Conservation (phyloP, 1,140 invertebrate species). For the Nephila pilipes region DNA sequence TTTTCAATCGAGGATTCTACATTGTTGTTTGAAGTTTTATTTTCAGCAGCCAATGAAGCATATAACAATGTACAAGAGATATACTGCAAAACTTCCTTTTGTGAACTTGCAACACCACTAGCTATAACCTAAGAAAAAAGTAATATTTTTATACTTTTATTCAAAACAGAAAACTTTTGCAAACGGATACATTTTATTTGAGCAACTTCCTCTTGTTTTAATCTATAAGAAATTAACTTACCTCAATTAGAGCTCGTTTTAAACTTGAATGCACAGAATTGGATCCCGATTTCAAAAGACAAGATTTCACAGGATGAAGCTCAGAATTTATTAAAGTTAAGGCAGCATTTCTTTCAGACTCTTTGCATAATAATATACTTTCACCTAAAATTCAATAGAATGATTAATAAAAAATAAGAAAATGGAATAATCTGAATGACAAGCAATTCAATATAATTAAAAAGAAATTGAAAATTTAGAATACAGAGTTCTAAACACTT, state of each 20-base stretch:
- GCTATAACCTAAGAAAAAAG: conserved; percentile 88
- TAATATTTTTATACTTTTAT: neutral
- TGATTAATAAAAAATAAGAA: neutral
- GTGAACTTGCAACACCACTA: conserved; percentile 89
- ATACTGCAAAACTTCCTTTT: conserved; percentile 89
- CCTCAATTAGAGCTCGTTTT: conserved; percentile 85
- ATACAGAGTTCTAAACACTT: too few relatives aligned
- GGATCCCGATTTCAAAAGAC: conserved; percentile 84
- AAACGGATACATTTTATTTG: neutral
- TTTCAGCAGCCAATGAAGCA: conserved; percentile 56
- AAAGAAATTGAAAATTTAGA: too few relatives aligned
- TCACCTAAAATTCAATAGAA: conserved; percentile 85
- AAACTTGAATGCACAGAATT: conserved; percentile 82
- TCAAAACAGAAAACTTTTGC: neutral
- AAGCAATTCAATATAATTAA: too few relatives aligned
- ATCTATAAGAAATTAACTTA: conserved; percentile 78
- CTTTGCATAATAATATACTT: conserved; percentile 94
- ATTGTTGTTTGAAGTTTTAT: neutral
- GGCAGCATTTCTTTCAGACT: conserved; percentile 87
- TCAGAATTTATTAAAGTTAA: conserved; percentile 86
- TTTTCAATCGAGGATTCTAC: conserved; percentile 69
- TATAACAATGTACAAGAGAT: conserved; percentile 89
- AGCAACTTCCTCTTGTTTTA: neutral
- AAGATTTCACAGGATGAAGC: conserved; percentile 90
- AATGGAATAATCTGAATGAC: too few relatives aligned